Evolutionary conservation across 2,113 vertebrate species (phyloP).

Genomic region (Dissostichus mawsoni): DNA sequence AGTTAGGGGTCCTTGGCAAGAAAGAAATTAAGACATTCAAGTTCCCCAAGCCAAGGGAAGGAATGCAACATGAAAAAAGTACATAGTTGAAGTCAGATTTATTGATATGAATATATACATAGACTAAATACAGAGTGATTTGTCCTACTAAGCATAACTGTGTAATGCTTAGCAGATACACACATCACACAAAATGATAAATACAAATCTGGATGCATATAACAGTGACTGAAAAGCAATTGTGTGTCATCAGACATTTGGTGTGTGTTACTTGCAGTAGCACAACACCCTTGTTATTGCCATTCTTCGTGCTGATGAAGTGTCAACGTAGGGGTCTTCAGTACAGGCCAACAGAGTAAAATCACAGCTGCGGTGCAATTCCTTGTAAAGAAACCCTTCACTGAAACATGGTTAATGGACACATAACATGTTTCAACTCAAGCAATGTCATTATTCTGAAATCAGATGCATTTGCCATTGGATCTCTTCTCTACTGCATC

Average conservation of each 20-base stretch:
- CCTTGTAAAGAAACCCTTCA: neutral
- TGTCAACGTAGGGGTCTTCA: conserved; percentile 7
- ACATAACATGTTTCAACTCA: neutral
- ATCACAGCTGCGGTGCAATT: neutral
- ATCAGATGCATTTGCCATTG: neutral
- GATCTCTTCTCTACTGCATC: too few relatives aligned
- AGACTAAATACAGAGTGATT: conserved; percentile 27
- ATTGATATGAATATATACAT: conserved; percentile 38
- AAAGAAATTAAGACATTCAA: too few relatives aligned
- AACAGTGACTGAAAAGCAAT: neutral
- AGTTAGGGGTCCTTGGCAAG: too few relatives aligned
- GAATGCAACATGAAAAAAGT: neutral
- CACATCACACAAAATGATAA: conserved; percentile 1
- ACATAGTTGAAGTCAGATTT: conserved; percentile 30
- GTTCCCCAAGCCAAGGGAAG: too few relatives aligned
- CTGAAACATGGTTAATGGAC: neutral
- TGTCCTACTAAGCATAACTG: neutral
- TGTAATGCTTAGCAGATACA: conserved; percentile 2
- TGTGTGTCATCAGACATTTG: neutral
- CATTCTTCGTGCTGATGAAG: conserved; percentile 11
- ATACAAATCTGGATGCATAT: neutral
- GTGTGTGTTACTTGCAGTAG: neutral
- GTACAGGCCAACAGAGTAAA: conserved; percentile 12
- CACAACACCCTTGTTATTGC: neutral
- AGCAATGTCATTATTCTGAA: neutral